Percentiles rank a stretch among this genome's conserved stretches.
These are phyloP conservation scores for Merluccius polli DNA, from an alignment of 2,797 vertebrate species.

Conservation along the genomic window DNA sequence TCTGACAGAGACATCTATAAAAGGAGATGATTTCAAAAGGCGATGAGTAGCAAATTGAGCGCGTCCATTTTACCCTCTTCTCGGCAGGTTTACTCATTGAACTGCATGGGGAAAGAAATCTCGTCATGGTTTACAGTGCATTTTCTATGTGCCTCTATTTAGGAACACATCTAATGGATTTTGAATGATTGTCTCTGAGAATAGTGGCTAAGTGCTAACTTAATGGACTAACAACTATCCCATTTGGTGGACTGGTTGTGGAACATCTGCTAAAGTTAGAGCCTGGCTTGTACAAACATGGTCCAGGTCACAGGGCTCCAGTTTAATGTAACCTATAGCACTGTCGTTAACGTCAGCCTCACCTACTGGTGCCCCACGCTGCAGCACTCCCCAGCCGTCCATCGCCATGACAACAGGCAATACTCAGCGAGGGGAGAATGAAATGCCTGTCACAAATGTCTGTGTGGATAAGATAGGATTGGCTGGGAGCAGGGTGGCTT, in stretches of 20 bases:
- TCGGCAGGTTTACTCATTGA: neutral
- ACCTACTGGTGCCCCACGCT: neutral
- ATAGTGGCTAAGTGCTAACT: neutral
- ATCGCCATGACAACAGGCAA: constrained; percentile 57
- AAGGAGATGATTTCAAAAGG: constrained; percentile 50
- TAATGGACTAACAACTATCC: neutral
- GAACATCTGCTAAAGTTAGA: no score
- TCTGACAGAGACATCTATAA: constrained; percentile 56
- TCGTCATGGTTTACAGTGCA: neutral
- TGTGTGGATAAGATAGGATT: constrained; percentile 7
- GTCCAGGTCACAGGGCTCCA: no score
- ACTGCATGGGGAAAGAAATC: neutral
- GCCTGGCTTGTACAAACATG: no score
- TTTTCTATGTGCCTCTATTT: neutral
- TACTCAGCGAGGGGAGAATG: constrained; percentile 50
- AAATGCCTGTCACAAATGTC: constrained; percentile 21
- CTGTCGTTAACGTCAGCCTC: constrained; percentile 54
- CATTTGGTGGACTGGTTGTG: no score
- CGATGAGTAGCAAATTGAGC: constrained; percentile 51
- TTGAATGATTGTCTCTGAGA: neutral
- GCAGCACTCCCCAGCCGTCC: neutral
- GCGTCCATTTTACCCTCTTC: constrained; percentile 28
- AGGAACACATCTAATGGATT: neutral
- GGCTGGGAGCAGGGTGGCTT: neutral
- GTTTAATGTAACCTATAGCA: constrained; percentile 53